phyloP scores from a whole-genome alignment of 2,797 vertebrate genomes.

The Molossus molossus region DNA sequence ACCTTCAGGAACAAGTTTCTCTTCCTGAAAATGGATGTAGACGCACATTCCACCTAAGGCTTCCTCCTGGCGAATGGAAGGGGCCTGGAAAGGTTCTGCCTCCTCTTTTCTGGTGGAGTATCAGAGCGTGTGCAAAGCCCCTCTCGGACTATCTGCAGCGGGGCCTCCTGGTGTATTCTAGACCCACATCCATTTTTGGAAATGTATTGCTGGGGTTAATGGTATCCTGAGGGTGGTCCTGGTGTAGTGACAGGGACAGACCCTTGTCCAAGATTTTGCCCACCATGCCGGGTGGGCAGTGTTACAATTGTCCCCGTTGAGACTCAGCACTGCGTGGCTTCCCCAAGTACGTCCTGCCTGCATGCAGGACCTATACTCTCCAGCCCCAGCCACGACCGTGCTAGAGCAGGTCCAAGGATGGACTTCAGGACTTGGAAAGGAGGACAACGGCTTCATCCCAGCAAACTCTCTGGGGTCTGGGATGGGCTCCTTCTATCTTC shows the following conservation, averaged over 20 bases:
- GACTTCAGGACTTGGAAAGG: background rate
- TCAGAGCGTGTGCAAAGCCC: background rate
- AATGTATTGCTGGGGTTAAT: background rate
- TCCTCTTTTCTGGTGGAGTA: background rate
- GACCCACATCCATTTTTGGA: background rate
- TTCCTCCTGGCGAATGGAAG: background rate
- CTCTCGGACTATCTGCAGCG: background rate
- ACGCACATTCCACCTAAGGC: background rate
- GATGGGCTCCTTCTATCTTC: background rate
- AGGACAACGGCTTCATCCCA: background rate
- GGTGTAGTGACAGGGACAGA: background rate
- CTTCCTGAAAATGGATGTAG: background rate
- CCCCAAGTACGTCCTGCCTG: background rate
- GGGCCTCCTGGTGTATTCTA: background rate
- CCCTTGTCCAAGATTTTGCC: background rate
- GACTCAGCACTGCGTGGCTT: background rate
- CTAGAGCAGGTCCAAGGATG: background rate
- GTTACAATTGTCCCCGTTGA: accelerated
- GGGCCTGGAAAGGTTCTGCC: background rate
- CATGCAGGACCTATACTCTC: accelerated
- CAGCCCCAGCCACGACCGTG: background rate
- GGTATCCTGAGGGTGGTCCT: background rate
- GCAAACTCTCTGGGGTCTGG: background rate
- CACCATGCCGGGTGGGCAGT: background rate
- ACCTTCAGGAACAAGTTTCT: background rate